These are phyloP conservation scores for Stomatorhinus ivindoensis DNA, from an alignment of 2,113 vertebrate species.

Conservation along the genomic window DNA sequence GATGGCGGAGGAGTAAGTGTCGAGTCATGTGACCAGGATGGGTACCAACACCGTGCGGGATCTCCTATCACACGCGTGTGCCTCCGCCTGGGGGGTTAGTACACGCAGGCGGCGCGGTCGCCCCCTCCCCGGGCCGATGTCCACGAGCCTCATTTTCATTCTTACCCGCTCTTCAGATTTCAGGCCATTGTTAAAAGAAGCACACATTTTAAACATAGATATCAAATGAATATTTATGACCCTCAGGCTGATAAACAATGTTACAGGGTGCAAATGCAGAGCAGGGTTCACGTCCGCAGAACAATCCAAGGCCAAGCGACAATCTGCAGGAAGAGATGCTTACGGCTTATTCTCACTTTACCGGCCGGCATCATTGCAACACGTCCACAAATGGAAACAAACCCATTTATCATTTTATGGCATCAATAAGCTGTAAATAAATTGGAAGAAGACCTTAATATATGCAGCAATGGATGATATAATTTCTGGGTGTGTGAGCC, in stretches of 20 bases:
- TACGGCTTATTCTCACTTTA: not conserved
- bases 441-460: not conserved
- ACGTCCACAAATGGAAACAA: not conserved
- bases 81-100: not conserved
- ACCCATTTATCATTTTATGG: not conserved
- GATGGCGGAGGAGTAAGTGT: not conserved
- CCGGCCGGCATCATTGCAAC: not conserved
- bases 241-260: not conserved
- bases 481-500: too few species aligned
- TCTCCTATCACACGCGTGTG: not conserved
- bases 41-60: not conserved
- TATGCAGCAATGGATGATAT: not conserved
- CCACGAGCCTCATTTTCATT: not conserved
- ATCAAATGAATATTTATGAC: not conserved
- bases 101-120: too few species aligned
- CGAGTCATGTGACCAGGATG: not conserved
- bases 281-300: not conserved
- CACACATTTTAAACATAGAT: not conserved
- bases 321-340: not conserved
- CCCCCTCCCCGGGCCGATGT: not conserved
- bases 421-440: not conserved
- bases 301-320: not conserved
- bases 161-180: not conserved
- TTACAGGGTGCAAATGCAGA: not conserved
- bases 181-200: not conserved